Evolutionary conservation across 2,888 invertebrate genomes (phyloP).

Genomic region (Plebejus argus): DNA sequence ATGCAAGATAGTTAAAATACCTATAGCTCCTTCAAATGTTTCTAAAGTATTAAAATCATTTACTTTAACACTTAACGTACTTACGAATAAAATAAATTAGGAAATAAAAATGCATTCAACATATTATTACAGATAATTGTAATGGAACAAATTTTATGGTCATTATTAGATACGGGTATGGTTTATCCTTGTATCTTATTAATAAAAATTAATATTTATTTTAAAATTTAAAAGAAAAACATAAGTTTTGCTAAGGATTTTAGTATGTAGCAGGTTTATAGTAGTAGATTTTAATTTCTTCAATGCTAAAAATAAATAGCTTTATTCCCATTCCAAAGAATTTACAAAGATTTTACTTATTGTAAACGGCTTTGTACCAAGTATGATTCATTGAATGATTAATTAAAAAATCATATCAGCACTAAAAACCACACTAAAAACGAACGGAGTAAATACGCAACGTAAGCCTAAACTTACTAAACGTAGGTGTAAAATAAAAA

Average conservation of each 20-base stretch:
- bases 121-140: constrained; percentile 12
- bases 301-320: too few species aligned
- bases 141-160: constrained; percentile 18
- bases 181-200: neutral
- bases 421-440: neutral
- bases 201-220: neutral
- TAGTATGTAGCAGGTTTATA: neutral
- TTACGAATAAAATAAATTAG: neutral
- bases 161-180: neutral
- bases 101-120: constrained; percentile 7
- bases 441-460: neutral
- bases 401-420: neutral
- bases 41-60: neutral
- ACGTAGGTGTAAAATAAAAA: neutral
- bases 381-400: too few species aligned
- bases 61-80: neutral
- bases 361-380: too few species aligned
- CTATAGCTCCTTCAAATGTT: neutral
- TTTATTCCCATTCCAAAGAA: too few species aligned
- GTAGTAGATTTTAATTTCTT: neutral
- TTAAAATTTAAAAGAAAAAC: neutral
- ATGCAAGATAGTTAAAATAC: neutral
- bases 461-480: neutral
- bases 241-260: neutral
- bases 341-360: too few species aligned